phyloP scores from a whole-genome alignment of 2,797 vertebrate species.

The Atherinosoma microstoma region DNA sequence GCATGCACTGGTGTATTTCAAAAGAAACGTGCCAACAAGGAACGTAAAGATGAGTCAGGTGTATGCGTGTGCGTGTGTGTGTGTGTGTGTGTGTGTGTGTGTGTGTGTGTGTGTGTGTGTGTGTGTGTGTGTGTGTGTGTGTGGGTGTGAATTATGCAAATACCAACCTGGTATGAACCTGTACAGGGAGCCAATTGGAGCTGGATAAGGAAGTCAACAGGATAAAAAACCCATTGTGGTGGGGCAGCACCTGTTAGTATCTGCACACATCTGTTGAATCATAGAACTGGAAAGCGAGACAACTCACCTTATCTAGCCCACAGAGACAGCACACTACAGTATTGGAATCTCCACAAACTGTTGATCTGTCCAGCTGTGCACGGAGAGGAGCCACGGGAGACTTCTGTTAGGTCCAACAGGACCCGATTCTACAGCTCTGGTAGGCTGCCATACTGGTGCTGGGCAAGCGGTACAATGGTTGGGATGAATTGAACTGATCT shows the following conservation, averaged over 20 bases:
- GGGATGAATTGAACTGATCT: neutral
- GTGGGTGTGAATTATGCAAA: slow-evolving; percentile 78
- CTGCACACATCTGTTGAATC: slow-evolving; percentile 53
- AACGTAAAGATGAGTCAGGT: slow-evolving; percentile 41
- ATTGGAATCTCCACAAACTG: slow-evolving; percentile 32
- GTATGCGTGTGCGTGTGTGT: slow-evolving; percentile 15
- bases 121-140: slow-evolving; percentile 5
- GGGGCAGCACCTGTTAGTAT: slow-evolving; percentile 64
- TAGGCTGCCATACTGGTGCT: slow-evolving; percentile 56
- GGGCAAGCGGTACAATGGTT: slow-evolving; percentile 20
- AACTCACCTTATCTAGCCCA: slow-evolving; percentile 19
- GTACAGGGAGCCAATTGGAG: slow-evolving; percentile 71
- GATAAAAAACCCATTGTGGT: slow-evolving; percentile 76
- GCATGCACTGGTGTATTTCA: slow-evolving; percentile 18
- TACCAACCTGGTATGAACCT: slow-evolving; percentile 55
- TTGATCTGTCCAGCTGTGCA: slow-evolving; percentile 21
- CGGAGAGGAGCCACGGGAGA: slow-evolving; percentile 45
- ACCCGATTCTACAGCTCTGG: slow-evolving; percentile 64
- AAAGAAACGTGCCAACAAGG: slow-evolving; percentile 15
- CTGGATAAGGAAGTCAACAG: slow-evolving; percentile 76
- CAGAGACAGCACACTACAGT: slow-evolving; percentile 7
- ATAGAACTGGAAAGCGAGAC: slow-evolving; percentile 34
- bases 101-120: slow-evolving; percentile 18
- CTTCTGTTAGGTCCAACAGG: slow-evolving; percentile 46
- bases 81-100: slow-evolving; percentile 10